Evolutionary conservation across 64 coral and sea anemone species (phyloP), one percentile per base, ranked within the genome.

Genomic region (Astreopora myriophthalma): DNA sequence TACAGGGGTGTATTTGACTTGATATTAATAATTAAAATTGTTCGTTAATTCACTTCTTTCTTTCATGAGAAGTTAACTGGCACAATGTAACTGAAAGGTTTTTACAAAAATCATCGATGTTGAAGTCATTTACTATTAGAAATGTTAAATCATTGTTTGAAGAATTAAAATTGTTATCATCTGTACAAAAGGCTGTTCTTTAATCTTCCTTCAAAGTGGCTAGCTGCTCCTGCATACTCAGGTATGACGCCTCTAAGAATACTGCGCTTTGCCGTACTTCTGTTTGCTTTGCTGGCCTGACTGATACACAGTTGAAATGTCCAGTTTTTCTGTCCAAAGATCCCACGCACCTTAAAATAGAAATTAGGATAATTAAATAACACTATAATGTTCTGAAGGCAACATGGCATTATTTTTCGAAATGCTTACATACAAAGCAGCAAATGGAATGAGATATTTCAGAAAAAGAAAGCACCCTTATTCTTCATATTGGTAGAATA

Each of bases 291-390:
- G 65, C 67, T 78, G 95, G 95, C 78, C 95, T 94, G 22, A 97
- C 69, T 34, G 86, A 92, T 34, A 94, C 84, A 87, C 95, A 94
- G 57, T 93, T 86, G 67, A 97, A 97, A 49, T 26, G 44, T 73
- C 85, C 90, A 48, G 10, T 86, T 75, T 63, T 93, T 91, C 92
- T 97, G 80, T 97, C 95, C 87, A 97, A 49, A 46, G 79, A 73
- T 79, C 95, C 95, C 71, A 94, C 69, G 37, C 86, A 89, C 73
- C 95, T 96, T 79, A 83, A 49, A 51, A 13, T 51, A 20, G 20
- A 38, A 23, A 11, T 48, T 87, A 68, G 9, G 1, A 86, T 51
- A 23, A 24, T 22, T 23, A n/a, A n/a, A n/a, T n/a, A n/a, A n/a
- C n/a, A n/a, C n/a, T n/a, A n/a, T n/a, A n/a, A n/a, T n/a, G n/a